Evolutionary conservation across 2,888 invertebrate genomes (phyloP).

Genomic region (Anthrax anthrax): DNA sequence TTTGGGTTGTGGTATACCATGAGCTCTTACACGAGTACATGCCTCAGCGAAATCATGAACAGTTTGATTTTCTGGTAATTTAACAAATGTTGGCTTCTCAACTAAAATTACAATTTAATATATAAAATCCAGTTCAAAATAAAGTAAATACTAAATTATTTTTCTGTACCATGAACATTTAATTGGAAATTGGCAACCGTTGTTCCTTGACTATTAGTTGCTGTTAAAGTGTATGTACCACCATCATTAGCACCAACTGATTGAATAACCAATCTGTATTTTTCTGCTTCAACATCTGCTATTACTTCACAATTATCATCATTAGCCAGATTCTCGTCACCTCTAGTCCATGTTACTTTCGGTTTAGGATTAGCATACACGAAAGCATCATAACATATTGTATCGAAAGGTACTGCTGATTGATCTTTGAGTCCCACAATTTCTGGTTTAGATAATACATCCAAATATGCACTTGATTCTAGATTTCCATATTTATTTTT

Average conservation of each 20-base stretch:
- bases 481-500: constrained; percentile 69
- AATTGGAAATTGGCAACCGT: constrained; percentile 52
- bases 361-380: constrained; percentile 84
- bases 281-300: constrained; percentile 33
- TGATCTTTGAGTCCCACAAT: constrained; percentile 61
- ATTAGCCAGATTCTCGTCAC: constrained; percentile 31
- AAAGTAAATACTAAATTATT: constrained; percentile 3
- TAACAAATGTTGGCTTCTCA: constrained; percentile 61
- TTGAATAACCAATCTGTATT: constrained; percentile 51
- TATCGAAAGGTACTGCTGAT: constrained; percentile 59
- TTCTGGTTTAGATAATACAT: constrained; percentile 64
- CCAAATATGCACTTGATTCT: constrained; percentile 58
- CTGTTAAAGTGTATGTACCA: constrained; percentile 63
- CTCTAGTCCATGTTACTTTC: constrained; percentile 60
- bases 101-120: constrained; percentile 36
- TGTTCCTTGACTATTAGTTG: constrained; percentile 65
- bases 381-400: constrained; percentile 62
- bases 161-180: constrained; percentile 48
- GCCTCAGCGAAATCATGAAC: constrained; percentile 57
- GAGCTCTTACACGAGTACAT: constrained; percentile 57
- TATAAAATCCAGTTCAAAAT: no score
- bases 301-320: constrained; percentile 34
- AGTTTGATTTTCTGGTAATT: constrained; percentile 50
- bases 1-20: constrained; percentile 66
- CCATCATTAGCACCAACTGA: constrained; percentile 56